These are phyloP conservation scores for Okamejei kenojei DNA, from an alignment of 2,797 vertebrate species.

Conservation along the genomic window DNA sequence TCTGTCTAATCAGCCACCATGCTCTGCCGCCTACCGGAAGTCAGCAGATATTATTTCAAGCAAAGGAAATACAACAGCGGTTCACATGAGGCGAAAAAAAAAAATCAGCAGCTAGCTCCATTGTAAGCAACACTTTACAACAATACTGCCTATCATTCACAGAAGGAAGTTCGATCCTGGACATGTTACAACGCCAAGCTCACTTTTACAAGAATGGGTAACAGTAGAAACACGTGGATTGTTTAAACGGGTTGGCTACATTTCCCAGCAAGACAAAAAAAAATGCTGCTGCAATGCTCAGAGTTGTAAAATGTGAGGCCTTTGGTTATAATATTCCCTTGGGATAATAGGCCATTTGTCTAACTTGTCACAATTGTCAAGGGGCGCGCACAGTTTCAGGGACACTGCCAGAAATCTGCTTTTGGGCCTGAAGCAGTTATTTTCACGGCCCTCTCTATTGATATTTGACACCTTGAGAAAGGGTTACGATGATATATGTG, in stretches of 20 bases:
- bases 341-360: not conserved
- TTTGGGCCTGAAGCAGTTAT: not conserved
- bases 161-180: not conserved
- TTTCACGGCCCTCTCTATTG: not conserved
- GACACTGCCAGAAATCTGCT: too few species aligned
- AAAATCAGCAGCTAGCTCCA: not conserved
- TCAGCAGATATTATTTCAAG: not conserved
- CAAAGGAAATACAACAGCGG: not conserved
- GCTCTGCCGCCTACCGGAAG: too few species aligned
- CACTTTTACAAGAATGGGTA: not conserved
- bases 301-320: not conserved
- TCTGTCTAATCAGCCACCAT: too few species aligned
- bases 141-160: not conserved
- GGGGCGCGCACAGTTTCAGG: too few species aligned
- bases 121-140: not conserved
- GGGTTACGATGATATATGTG: too few species aligned
- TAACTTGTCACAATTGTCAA: conserved; percentile 17
- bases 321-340: not conserved
- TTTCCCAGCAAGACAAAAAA: not conserved
- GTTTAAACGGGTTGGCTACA: not conserved
- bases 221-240: not conserved
- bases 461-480: not conserved
- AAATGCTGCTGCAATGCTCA: too few species aligned
- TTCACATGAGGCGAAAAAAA: not conserved
- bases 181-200: too few species aligned